Percentiles rank a stretch among this genome's conserved stretches.
Conservation (phyloP, 2,113 vertebrate species). For the Penelope pileata region DNA sequence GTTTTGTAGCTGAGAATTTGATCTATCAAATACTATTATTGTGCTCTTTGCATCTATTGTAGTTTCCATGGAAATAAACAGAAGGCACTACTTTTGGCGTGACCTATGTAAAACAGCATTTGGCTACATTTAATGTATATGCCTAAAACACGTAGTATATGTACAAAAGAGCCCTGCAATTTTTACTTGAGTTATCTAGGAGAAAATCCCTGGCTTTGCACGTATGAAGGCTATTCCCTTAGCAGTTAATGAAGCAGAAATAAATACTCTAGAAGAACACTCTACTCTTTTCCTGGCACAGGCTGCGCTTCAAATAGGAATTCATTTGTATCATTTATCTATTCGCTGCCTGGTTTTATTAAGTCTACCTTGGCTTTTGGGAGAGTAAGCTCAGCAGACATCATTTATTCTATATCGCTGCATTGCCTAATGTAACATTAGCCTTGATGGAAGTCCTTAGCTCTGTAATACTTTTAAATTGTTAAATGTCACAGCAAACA, state of each 20-base stretch:
- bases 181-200: neutral
- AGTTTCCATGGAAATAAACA: too few species aligned
- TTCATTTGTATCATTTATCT: neutral
- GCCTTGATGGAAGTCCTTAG: neutral
- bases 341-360: conserved; percentile 11
- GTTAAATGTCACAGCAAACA: neutral
- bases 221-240: neutral
- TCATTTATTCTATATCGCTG: neutral
- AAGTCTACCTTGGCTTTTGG: neutral
- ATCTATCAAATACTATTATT: neutral
- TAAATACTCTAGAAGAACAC: neutral
- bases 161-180: neutral
- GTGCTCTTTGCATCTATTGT: neutral
- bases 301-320: conserved; percentile 1
- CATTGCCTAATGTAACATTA: neutral
- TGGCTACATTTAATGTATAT: neutral
- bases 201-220: neutral
- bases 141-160: neutral
- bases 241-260: neutral
- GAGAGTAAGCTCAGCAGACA: neutral
- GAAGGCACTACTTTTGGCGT: too few species aligned
- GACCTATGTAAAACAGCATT: neutral
- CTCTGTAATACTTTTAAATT: neutral
- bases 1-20: neutral
- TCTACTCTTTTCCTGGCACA: neutral